A percentile compares a stretch with the other conserved stretches of the same genome.
Evolutionary conservation across 2,113 vertebrate species (phyloP).

Genomic region (Nyctibius bracteatus): DNA sequence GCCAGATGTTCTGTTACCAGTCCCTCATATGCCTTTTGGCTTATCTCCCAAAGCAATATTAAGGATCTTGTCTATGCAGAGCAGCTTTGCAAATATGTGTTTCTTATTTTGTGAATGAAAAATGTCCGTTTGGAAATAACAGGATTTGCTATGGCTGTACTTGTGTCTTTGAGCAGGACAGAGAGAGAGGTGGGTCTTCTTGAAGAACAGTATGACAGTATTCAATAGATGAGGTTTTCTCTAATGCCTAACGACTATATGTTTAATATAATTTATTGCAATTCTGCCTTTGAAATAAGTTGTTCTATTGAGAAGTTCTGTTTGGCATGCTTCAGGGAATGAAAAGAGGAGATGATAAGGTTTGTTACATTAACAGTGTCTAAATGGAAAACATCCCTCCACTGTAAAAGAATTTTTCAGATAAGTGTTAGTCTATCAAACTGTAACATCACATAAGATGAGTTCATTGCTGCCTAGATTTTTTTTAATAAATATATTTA

Average conservation of each 20-base stretch:
- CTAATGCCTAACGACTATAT: not conserved
- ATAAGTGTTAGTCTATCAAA: not conserved
- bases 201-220: not conserved
- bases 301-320: not conserved
- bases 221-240: not conserved
- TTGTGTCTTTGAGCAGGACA: not conserved
- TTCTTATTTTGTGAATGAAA: not conserved
- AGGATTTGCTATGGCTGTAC: not conserved
- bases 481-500: not conserved
- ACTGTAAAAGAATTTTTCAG: not conserved
- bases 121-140: not conserved
- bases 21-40: not conserved
- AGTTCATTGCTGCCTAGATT: not conserved
- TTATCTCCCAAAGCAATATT: not conserved
- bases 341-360: not conserved
- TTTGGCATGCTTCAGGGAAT: not conserved
- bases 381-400: not conserved
- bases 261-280: not conserved
- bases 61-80: not conserved
- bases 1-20: not conserved
- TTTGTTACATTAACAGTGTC: not conserved
- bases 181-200: not conserved
- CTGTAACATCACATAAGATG: not conserved
- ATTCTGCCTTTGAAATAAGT: not conserved
- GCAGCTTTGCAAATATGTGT: not conserved